phyloP scores from a whole-genome alignment of 1,140 invertebrate genomes.

The Ephestia elutella region DNA sequence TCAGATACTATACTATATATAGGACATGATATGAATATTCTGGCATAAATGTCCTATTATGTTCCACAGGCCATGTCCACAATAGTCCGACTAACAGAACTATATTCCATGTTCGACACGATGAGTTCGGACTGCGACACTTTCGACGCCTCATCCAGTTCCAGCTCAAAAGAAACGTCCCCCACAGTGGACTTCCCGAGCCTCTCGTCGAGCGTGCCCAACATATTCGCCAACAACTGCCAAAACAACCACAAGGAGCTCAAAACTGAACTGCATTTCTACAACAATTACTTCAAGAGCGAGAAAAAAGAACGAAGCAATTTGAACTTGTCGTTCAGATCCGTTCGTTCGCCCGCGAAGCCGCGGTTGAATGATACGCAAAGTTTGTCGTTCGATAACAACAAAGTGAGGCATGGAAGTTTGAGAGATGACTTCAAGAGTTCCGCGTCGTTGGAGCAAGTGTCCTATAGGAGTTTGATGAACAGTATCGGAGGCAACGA shows the following conservation, averaged over 20 bases:
- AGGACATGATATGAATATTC: too few relatives aligned
- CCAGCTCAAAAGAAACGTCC: conserved; percentile 62
- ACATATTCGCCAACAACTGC: conserved; percentile 30
- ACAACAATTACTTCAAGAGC: conserved; percentile 58
- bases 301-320: conserved; percentile 38
- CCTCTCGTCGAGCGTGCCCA: conserved; percentile 44
- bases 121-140: conserved; percentile 82
- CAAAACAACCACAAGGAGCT: conserved; percentile 19
- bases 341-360: conserved; percentile 38
- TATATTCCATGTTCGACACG: conserved; percentile 80
- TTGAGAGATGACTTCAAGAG: conserved; percentile 46
- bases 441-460: conserved; percentile 49
- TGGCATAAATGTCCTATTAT: not conserved
- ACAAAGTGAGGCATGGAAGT: conserved; percentile 44
- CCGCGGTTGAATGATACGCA: conserved; percentile 34
- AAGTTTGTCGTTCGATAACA: conserved; percentile 45
- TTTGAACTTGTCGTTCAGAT: conserved; percentile 55
- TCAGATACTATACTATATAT: too few relatives aligned
- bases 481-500: conserved; percentile 40
- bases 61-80: conserved; percentile 77
- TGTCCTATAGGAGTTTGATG: conserved; percentile 50
- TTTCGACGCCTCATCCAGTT: conserved; percentile 77
- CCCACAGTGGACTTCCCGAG: conserved; percentile 42
- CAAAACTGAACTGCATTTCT: conserved; percentile 47
- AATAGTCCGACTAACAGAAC: conserved; percentile 85